A percentile compares a stretch with the other conserved stretches of the same genome.
Evolutionary conservation across 2,113 vertebrate species (phyloP).

Genomic region (Lonchura striata): DNA sequence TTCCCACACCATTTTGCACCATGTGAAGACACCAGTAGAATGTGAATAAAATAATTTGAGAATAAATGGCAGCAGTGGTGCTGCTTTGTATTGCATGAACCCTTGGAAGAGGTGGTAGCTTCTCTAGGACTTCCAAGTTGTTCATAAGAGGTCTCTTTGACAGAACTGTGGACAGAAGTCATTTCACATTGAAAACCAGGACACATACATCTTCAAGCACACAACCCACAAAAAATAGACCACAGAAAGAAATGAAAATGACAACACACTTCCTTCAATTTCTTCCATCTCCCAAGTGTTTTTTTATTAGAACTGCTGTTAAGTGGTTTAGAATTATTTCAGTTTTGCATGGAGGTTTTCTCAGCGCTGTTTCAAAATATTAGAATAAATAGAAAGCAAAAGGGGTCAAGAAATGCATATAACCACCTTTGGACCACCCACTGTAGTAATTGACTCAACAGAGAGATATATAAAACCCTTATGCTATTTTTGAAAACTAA

Average conservation of each 20-base stretch:
- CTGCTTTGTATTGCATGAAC: background rate
- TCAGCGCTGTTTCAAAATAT: background rate
- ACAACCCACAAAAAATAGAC: accelerated
- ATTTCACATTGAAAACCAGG: background rate
- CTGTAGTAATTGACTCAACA: background rate
- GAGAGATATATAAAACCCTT: accelerated
- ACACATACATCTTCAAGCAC: accelerated
- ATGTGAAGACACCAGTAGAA: background rate
- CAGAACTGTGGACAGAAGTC: background rate
- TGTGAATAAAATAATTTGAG: background rate
- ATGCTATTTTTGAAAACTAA: background rate
- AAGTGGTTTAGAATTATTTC: background rate
- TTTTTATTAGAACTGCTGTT: background rate
- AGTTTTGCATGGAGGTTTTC: background rate
- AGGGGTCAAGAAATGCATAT: accelerated
- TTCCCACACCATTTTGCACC: background rate
- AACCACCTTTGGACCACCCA: background rate
- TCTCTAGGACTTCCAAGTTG: background rate
- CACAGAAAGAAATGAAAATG: background rate
- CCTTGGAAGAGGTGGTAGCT: background rate
- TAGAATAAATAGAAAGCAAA: background rate
- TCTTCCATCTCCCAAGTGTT: background rate
- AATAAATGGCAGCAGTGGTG: background rate
- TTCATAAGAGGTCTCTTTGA: background rate
- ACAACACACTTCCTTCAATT: background rate